Percentiles rank a stretch among this genome's conserved stretches.
These are phyloP conservation scores for Psammodynastes pulverulentus DNA, from an alignment of 2,113 vertebrate species.

Conservation along the genomic window DNA sequence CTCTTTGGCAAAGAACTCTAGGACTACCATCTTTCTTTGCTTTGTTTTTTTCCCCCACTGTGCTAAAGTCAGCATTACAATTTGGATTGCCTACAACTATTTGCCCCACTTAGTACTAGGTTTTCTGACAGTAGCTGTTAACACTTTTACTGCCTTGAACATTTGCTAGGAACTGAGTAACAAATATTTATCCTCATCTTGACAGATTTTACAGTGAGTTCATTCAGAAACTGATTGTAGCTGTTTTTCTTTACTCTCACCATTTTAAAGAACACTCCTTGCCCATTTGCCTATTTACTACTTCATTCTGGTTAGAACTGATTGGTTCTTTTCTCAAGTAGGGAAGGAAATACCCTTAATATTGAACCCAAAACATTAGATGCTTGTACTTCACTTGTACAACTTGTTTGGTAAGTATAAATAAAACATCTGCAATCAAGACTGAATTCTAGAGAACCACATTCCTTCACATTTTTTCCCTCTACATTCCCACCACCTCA, in stretches of 20 bases:
- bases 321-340: slow-evolving; percentile 46
- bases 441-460: slow-evolving; percentile 51
- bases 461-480: slow-evolving; percentile 41
- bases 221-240: slow-evolving; percentile 50
- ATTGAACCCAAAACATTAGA: slow-evolving; percentile 52
- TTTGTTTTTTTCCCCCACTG: slow-evolving; percentile 21
- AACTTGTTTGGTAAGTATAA: slow-evolving; percentile 63
- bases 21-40: slow-evolving; percentile 46
- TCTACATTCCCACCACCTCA: slow-evolving; percentile 14
- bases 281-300: slow-evolving; percentile 37
- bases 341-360: slow-evolving; percentile 49
- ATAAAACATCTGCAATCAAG: slow-evolving; percentile 49
- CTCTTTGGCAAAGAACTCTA: slow-evolving; percentile 59
- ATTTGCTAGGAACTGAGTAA: slow-evolving; percentile 33
- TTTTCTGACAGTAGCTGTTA: slow-evolving; percentile 56
- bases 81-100: slow-evolving; percentile 60
- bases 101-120: slow-evolving; percentile 57
- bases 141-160: slow-evolving; percentile 44
- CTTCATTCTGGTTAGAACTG: slow-evolving; percentile 37
- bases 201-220: slow-evolving; percentile 40
- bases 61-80: slow-evolving; percentile 66
- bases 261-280: slow-evolving; percentile 42
- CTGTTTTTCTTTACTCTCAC: slow-evolving; percentile 39
- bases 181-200: slow-evolving; percentile 29
- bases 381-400: slow-evolving; percentile 51